Base-by-base conservation (phyloP, 2,888 invertebrate genomes). In the Eucera pruinosa region DNA sequence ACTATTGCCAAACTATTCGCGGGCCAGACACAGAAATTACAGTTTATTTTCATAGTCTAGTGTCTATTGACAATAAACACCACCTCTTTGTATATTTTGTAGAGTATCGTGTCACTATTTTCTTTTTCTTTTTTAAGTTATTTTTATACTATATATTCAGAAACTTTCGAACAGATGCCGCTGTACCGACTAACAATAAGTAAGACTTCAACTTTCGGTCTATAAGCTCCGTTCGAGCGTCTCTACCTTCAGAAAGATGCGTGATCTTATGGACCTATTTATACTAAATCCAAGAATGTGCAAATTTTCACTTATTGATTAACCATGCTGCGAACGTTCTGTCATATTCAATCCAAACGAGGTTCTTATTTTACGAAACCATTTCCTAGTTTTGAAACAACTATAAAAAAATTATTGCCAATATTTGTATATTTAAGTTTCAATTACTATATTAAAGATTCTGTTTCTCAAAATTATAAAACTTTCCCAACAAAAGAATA, bases 41-140 rank as follows among this genome's bases (percentile, higher is more conserved):
- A 65, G 75, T 78, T 88, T 87, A 82, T 86, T 86, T 79, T 83
- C 79, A 76, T 85, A 85, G 86, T 68, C 69, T 79, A 84, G 76
- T 84, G 88, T 88, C 85, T 86, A 81, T 83, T 82, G 88, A 88
- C 89, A 88, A 88, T 86, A 86, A 87, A 77, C 64, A 65, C 81
- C 73, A 73, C 61, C 61, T 78, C 62, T 84, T 78, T 82, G 72
- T 81, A 84, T 80, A 80, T 81, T 80, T 85, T 80, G 75, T 78
- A 74, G 55, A 80, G 72, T 69, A 66, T 60, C 52, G 55, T 25
- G 55, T 41, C 13, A 52, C 57, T 64, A 33, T 67, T 18, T 41
- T 39, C 4, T 41, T 30, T 45, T 57, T 7, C 13, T 50, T 27
- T 47, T 36, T 48, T 47, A 47, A 67, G 30, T 78, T 72, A n/a